Evolutionary conservation across 1,140 invertebrate genomes (phyloP).

Genomic region (Pseudomyrmex pallidus): DNA sequence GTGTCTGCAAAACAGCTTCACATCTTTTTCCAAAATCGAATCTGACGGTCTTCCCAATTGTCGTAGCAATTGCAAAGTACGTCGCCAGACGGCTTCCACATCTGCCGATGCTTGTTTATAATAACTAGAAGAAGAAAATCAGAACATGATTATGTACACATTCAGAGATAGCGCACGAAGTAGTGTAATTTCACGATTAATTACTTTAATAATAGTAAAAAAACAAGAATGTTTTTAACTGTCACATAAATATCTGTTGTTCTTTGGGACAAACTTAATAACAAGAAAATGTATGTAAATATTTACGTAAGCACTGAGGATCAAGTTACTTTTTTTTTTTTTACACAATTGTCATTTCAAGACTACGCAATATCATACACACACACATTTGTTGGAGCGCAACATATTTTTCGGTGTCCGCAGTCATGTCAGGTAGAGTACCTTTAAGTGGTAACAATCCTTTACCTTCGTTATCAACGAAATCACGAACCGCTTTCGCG

Average conservation of each 20-base stretch:
- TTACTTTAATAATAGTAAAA: constrained; percentile 23
- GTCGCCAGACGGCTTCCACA: constrained; percentile 91
- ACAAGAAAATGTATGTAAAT: not conserved
- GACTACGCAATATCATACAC: constrained; percentile 79
- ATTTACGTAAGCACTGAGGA: constrained; percentile 9
- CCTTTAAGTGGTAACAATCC: constrained; percentile 95
- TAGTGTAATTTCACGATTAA: not conserved
- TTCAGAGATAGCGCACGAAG: not conserved
- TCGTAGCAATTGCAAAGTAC: constrained; percentile 92
- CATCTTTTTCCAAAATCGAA: constrained; percentile 91
- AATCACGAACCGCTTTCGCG: constrained; percentile 94
- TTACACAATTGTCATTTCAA: not conserved
- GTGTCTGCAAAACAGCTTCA: constrained; percentile 94
- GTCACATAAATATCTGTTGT: not conserved
- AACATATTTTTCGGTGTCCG: constrained; percentile 97
- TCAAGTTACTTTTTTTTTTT: constrained; percentile 23
- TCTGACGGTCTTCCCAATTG: constrained; percentile 91
- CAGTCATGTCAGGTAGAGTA: constrained; percentile 98
- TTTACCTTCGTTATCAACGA: constrained; percentile 94
- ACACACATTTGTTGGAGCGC: constrained; percentile 92
- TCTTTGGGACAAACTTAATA: constrained; percentile 4
- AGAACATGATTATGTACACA: not conserved
- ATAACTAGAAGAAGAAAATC: constrained; percentile 87
- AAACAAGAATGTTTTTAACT: not conserved
- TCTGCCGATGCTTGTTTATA: constrained; percentile 93